Evolutionary conservation across 2,797 vertebrate genomes (phyloP).

Genomic region (Lithobates sylvaticus): DNA sequence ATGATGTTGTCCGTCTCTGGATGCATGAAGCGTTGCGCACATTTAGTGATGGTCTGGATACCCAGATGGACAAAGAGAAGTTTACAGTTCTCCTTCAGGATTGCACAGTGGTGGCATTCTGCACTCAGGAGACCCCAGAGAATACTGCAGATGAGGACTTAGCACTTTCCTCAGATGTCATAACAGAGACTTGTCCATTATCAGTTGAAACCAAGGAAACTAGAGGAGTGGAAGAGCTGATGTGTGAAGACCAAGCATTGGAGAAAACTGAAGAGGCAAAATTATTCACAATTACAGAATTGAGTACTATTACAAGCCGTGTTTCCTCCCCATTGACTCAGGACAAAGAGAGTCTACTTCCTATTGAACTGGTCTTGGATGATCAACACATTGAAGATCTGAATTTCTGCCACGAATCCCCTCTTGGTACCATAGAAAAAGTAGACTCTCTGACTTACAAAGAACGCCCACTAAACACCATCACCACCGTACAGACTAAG

Average conservation of each 20-base stretch:
- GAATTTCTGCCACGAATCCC: constrained; percentile 75
- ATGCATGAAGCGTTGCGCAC: constrained; percentile 86
- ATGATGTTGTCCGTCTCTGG: constrained; percentile 81
- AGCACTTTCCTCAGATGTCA: background rate
- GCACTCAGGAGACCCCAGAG: background rate
- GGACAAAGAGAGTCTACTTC: background rate
- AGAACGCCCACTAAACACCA: constrained; percentile 69
- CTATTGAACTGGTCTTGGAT: constrained; percentile 61
- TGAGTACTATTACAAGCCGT: background rate
- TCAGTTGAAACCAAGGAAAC: background rate
- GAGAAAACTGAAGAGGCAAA: background rate
- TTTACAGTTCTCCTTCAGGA: constrained; percentile 26
- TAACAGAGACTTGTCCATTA: background rate
- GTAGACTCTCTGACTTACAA: constrained; percentile 67
- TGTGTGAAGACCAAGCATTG: background rate
- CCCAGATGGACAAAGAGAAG: constrained; percentile 67
- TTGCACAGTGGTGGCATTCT: background rate
- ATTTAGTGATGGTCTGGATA: constrained; percentile 80
- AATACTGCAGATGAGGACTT: constrained; percentile 54
- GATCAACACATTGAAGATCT: constrained; percentile 46
- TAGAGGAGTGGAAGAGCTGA: background rate
- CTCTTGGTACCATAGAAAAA: background rate
- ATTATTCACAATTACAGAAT: too few species aligned
- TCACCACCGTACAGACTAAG: background rate
- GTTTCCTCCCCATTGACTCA: background rate